These are phyloP conservation scores for Bradysia coprophila DNA, from an alignment of 1,140 invertebrate genomes.

Conservation along the genomic window DNA sequence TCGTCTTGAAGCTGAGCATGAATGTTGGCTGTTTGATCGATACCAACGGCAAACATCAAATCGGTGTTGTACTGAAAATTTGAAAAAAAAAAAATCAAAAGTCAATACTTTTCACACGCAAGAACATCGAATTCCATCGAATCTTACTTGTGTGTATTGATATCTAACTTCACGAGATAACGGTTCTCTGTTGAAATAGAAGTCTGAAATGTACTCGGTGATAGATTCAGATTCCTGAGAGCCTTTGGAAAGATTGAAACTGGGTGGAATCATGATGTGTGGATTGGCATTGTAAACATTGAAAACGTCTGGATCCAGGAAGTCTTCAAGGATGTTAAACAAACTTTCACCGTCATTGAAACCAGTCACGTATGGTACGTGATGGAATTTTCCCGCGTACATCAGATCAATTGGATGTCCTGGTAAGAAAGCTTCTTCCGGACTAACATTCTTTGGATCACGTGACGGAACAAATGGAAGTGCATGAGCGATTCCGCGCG, in stretches of 20 bases:
- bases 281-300: not conserved
- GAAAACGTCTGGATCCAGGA: not conserved
- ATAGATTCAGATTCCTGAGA: not conserved
- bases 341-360: slow-evolving; percentile 3
- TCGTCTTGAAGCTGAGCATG: not conserved
- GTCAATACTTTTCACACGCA: too few species aligned
- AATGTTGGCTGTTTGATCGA: not conserved
- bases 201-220: not conserved
- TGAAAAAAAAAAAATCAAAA: too few species aligned
- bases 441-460: not conserved
- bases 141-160: slow-evolving; percentile 1
- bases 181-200: not conserved
- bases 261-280: not conserved
- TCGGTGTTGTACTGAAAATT: slow-evolving; percentile 1
- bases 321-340: not conserved
- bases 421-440: slow-evolving; percentile 3
- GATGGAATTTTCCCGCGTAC: slow-evolving; percentile 5
- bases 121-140: too few species aligned
- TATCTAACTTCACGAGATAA: not conserved
- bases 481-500: not conserved
- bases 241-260: not conserved
- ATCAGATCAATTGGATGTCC: slow-evolving; percentile 5
- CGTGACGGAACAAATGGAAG: slow-evolving; percentile 1
- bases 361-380: slow-evolving; percentile 8
- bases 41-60: not conserved